phyloP scores from a whole-genome alignment of 2,888 invertebrate genomes.

The Morinoia aosen region DNA sequence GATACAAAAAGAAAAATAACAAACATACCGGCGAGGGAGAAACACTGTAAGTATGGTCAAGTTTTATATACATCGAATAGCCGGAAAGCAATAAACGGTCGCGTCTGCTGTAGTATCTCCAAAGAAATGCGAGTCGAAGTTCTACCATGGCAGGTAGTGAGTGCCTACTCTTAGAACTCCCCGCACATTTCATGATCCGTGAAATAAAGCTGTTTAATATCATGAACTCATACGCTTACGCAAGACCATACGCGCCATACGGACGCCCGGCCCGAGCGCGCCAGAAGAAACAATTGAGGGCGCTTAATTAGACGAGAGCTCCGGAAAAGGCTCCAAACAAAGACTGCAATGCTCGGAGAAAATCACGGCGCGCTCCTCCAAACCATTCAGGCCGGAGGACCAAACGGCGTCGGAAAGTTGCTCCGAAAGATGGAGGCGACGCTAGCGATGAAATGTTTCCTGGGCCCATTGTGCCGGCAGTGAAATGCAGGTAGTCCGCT shows the following conservation, averaged over 20 bases:
- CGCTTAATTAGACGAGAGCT: background rate
- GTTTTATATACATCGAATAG: no score
- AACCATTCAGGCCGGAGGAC: background rate
- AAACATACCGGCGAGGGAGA: no score
- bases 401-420: background rate
- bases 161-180: no score
- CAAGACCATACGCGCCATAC: background rate
- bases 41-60: no score
- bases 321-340: slow-evolving; percentile 13
- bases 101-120: no score
- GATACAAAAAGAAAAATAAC: no score
- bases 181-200: background rate
- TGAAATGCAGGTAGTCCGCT: background rate
- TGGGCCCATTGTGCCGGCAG: background rate
- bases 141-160: no score
- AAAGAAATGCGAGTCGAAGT: no score
- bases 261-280: background rate
- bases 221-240: background rate
- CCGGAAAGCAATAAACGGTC: no score
- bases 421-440: background rate
- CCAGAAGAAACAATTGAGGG: slow-evolving; percentile 13
- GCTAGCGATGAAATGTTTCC: slow-evolving; percentile 24
- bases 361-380: background rate
- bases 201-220: no score
- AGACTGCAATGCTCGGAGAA: background rate